Evolutionary conservation across 2,888 invertebrate genomes (phyloP).

Genomic region (Drosophila diplacantha): DNA sequence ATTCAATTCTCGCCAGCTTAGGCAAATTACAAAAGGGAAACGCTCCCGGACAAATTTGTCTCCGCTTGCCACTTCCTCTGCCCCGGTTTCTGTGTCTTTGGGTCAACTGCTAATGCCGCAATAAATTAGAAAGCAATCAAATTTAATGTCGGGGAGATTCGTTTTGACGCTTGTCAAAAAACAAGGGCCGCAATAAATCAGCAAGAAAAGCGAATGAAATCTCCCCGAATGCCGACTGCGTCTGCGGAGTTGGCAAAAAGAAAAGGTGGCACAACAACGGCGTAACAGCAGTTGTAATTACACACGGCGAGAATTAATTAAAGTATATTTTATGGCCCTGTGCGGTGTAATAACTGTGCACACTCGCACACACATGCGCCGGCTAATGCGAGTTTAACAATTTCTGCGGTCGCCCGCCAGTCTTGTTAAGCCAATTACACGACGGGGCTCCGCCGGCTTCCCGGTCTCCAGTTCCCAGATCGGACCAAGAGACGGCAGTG

Average conservation of each 20-base stretch:
- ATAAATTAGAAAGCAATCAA: constrained; percentile 64
- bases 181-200: constrained; percentile 60
- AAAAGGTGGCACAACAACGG: constrained; percentile 20
- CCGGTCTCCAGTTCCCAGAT: constrained; percentile 35
- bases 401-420: constrained; percentile 59
- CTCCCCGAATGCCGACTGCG: constrained; percentile 9
- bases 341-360: constrained; percentile 59
- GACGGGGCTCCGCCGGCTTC: constrained; percentile 16
- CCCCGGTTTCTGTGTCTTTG: constrained; percentile 13
- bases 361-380: constrained; percentile 36
- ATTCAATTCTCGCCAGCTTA: constrained; percentile 34
- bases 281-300: constrained; percentile 53
- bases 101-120: constrained; percentile 34
- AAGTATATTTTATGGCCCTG: constrained; percentile 64
- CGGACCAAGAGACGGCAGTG: constrained; percentile 15
- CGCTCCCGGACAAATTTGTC: constrained; percentile 21
- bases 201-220: constrained; percentile 47
- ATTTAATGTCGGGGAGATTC: constrained; percentile 39
- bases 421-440: constrained; percentile 69
- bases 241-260: constrained; percentile 12
- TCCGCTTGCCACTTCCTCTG: constrained; percentile 7
- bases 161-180: constrained; percentile 47
- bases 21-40: constrained; percentile 26
- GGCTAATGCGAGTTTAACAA: constrained; percentile 65
- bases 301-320: constrained; percentile 55